phyloP scores from a whole-genome alignment of 2,113 vertebrate genomes.

The Aepyceros melampus region DNA sequence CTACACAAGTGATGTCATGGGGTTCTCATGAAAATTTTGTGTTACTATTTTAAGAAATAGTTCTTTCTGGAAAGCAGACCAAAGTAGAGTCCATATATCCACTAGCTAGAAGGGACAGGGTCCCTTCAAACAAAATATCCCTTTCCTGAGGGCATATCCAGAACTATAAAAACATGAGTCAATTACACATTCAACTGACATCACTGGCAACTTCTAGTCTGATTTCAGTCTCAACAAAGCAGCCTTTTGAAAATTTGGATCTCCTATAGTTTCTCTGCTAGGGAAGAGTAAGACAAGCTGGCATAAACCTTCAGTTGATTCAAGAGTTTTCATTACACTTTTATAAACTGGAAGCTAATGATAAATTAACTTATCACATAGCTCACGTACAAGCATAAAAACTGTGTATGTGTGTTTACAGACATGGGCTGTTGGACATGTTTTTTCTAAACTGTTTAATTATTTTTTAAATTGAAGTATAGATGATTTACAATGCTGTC shows the following conservation, averaged over 20 bases:
- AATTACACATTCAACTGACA: background rate
- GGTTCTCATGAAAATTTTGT: background rate
- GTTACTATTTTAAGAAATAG: background rate
- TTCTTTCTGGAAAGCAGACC: background rate
- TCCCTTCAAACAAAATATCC: background rate
- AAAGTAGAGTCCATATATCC: background rate
- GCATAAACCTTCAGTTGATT: background rate
- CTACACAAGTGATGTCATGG: background rate
- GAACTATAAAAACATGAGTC: background rate
- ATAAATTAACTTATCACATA: background rate
- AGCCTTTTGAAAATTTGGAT: background rate
- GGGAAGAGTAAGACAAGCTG: background rate
- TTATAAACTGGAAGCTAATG: conserved; percentile 13
- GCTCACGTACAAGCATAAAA: background rate
- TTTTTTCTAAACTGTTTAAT: conserved; percentile 10
- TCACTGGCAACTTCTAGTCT: background rate
- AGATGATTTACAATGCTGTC: background rate
- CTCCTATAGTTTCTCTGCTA: background rate
- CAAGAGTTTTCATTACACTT: conserved; percentile 7
- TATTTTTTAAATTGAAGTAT: background rate
- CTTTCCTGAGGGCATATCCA: background rate
- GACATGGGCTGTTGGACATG: background rate
- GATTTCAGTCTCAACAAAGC: background rate
- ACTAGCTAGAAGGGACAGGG: background rate
- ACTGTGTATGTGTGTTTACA: background rate